Evolutionary conservation across 2,113 vertebrate genomes (phyloP).

Genomic region (Sinocyclocheilus anophthalmus): DNA sequence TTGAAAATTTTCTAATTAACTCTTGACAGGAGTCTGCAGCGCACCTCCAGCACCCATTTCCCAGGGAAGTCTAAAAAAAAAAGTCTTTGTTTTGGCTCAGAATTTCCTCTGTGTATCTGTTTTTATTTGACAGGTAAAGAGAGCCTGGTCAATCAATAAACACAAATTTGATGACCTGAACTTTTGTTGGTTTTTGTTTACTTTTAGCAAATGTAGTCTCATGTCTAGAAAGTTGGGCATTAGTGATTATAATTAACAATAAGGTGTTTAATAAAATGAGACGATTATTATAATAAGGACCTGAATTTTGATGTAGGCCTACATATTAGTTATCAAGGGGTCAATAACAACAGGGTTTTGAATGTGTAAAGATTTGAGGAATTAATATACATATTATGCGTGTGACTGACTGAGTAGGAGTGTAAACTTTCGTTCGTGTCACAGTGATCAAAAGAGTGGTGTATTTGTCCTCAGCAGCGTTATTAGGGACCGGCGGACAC

Average conservation of each 20-base stretch:
- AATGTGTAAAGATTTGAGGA: background rate
- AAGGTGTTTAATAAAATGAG: background rate
- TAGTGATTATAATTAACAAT: no score
- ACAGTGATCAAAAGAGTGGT: background rate
- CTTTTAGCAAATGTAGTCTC: background rate
- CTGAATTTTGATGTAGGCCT: background rate
- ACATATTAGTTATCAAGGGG: background rate
- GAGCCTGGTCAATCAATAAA: conserved; percentile 62
- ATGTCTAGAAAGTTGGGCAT: background rate
- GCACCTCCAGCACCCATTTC: background rate
- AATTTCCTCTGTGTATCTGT: conserved; percentile 24
- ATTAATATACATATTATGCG: background rate
- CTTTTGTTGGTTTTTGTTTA: background rate
- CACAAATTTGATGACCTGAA: conserved; percentile 56
- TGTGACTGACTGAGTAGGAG: background rate
- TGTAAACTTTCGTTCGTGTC: background rate
- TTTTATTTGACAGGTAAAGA: conserved; percentile 47
- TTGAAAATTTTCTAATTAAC: background rate
- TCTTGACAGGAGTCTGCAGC: background rate
- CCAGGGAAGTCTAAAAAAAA: background rate
- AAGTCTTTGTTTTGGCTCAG: background rate
- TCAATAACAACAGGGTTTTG: background rate
- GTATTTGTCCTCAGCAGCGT: no score
- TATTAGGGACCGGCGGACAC: conserved; percentile 24
- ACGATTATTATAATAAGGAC: background rate